Conservation (phyloP, 1,140 invertebrate species). For the Asobara japonica region DNA sequence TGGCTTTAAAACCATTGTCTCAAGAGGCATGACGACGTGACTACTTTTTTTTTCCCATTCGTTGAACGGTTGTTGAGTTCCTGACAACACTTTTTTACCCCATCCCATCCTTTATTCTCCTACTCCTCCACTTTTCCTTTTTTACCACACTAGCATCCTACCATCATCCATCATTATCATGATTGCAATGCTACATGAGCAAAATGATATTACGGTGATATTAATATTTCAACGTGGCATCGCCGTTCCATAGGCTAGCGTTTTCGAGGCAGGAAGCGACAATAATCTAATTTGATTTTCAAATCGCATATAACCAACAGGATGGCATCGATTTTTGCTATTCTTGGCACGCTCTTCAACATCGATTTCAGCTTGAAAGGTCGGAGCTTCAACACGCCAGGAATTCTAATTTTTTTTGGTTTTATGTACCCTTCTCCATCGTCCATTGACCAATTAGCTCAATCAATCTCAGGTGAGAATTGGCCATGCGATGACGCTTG, state of each 20-base stretch:
- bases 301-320: conserved; percentile 16
- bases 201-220: conserved; percentile 1
- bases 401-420: neutral
- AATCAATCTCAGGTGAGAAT: too few relatives aligned
- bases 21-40: neutral
- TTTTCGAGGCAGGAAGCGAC: conserved; percentile 22
- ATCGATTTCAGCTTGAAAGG: conserved; percentile 9
- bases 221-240: conserved; percentile 20
- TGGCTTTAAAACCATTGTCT: neutral
- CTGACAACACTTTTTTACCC: conserved; percentile 6
- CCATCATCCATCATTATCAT: conserved; percentile 5
- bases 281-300: conserved; percentile 29
- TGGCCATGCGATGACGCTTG: too few relatives aligned
- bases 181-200: neutral
- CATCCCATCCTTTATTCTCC: neutral
- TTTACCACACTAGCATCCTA: neutral
- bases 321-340: conserved; percentile 28
- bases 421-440: too few relatives aligned
- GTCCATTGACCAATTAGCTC: too few relatives aligned
- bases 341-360: conserved; percentile 22
- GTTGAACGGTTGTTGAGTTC: conserved; percentile 15
- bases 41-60: conserved; percentile 15
- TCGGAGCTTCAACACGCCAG: neutral
- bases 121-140: neutral
- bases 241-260: neutral